Base-by-base conservation (phyloP, 2,888 invertebrate genomes). In the Dexiosoma caninum region DNA sequence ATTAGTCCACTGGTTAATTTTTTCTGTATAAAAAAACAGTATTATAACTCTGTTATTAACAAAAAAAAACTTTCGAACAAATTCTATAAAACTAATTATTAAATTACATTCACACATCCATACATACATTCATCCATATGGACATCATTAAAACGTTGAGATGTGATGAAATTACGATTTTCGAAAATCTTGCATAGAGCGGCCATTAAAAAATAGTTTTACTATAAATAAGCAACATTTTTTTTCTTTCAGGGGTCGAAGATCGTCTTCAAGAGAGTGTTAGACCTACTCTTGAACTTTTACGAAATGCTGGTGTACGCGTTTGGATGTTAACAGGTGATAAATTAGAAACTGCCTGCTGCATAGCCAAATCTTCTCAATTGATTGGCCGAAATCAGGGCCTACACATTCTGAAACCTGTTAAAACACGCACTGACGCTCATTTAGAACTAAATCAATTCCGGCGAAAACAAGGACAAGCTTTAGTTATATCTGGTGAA, bases 331-430 rank as follows among this genome's bases (percentile, higher is more conserved):
- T 98, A 77, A 98, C 98, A 0, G 98, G 98, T 8, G 98, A 98
- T 89, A 98, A 98, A 91, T 89, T 98, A 82, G 99, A 99, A 91
- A 99, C 99, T 0, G 99, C 99, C 0, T 95, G 97, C 30, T 99
- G 99, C 89, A 99, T 99, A 86, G 99, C 99, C 1, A 98, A 99
- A 89, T 98, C 98, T 86, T 96, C 98, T 4, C 94, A 96, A 84
- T 92, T 99, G 70, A 96, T 97, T 66, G 94, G 95, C 0, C 93
- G 95, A 46, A 94, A 94, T 60, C 97, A 97, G 90, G 94, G 94
- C 92, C 72, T 90, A 2, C 90, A 90, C 77, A 89, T 90, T 3
- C 70, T 90, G 59, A 89, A 90, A 30, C 88, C 89, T 16, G 90
- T 90, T 0, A 88, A 89, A 71, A 90, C 90, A 5, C 88, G 92